Conservation (phyloP, 2,888 invertebrate genomes). For the Nomada fucata region DNA sequence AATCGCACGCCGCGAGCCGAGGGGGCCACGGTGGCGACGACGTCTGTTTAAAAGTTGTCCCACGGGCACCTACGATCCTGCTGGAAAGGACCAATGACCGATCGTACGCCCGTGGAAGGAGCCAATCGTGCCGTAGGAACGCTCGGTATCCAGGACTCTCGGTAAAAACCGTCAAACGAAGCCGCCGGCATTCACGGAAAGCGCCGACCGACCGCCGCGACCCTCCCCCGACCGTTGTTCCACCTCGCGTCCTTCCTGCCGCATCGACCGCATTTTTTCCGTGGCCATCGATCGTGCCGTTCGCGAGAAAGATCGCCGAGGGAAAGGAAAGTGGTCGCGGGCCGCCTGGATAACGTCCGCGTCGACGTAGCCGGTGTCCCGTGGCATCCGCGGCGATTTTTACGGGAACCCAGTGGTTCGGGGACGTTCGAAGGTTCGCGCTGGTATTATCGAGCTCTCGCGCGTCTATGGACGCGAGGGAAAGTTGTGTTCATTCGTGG, state of each 20-base stretch:
- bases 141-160: slow-evolving; percentile 76
- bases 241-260: slow-evolving; percentile 71
- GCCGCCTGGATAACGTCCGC: background rate
- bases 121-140: slow-evolving; percentile 76
- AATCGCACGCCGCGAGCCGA: slow-evolving; percentile 32
- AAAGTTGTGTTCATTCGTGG: background rate
- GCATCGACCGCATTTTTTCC: slow-evolving; percentile 74
- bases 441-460: background rate
- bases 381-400: too few relatives aligned
- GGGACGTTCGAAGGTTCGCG: too few relatives aligned
- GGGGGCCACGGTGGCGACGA: slow-evolving; percentile 29
- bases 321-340: slow-evolving; percentile 61
- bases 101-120: slow-evolving; percentile 64
- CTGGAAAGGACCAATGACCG: slow-evolving; percentile 75
- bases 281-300: slow-evolving; percentile 65
- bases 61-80: slow-evolving; percentile 62
- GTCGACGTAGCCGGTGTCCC: too few relatives aligned
- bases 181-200: slow-evolving; percentile 78
- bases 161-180: slow-evolving; percentile 80
- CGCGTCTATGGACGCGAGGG: background rate
- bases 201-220: slow-evolving; percentile 67
- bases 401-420: background rate
- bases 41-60: slow-evolving; percentile 58
- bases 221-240: slow-evolving; percentile 73
- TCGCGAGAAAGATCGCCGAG: slow-evolving; percentile 64